A percentile compares a stretch with the other conserved stretches of the same genome.
These are phyloP conservation scores for Papilio elwesi DNA, from an alignment of 2,888 invertebrate genomes.

Conservation along the genomic window DNA sequence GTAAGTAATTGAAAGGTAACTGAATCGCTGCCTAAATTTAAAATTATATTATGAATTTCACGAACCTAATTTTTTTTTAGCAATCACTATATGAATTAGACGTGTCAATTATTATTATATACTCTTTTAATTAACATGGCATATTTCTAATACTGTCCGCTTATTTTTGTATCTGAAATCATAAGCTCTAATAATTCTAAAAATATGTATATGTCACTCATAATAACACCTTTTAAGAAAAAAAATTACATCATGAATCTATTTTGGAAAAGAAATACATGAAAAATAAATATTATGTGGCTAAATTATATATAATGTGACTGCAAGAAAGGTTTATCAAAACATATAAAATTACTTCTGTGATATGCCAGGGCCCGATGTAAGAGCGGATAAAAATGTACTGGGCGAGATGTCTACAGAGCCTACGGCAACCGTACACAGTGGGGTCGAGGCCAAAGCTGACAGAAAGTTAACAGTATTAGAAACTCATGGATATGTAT, in stretches of 20 bases:
- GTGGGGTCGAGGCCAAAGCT: conserved; percentile 72
- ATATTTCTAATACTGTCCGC: conserved; percentile 32
- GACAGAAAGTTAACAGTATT: conserved; percentile 86
- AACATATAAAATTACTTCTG: conserved; percentile 66
- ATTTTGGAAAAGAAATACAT: conserved; percentile 62
- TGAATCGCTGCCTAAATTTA: no score
- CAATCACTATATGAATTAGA: not conserved
- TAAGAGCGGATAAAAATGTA: conserved; percentile 79
- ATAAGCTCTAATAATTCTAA: conserved; percentile 15
- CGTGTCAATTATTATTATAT: not conserved
- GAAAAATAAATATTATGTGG: conserved; percentile 66
- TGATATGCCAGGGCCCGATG: conserved; percentile 83
- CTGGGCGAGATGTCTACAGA: conserved; percentile 79
- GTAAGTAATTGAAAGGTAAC: no score
- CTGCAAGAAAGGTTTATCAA: conserved; percentile 55
- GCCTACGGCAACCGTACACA: conserved; percentile 75
- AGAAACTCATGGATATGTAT: conserved; percentile 89
- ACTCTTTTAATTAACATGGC: conserved; percentile 6
- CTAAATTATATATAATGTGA: conserved; percentile 76
- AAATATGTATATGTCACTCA: conserved; percentile 48
- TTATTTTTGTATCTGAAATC: conserved; percentile 24
- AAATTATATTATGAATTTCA: not conserved
- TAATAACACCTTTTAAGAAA: conserved; percentile 60
- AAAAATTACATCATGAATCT: conserved; percentile 67
- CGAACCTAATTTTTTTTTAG: no score